A percentile compares a stretch with the other conserved stretches of the same genome.
phyloP scores from a whole-genome alignment of 2,888 invertebrate species.

The Neocrepidodera transversa region DNA sequence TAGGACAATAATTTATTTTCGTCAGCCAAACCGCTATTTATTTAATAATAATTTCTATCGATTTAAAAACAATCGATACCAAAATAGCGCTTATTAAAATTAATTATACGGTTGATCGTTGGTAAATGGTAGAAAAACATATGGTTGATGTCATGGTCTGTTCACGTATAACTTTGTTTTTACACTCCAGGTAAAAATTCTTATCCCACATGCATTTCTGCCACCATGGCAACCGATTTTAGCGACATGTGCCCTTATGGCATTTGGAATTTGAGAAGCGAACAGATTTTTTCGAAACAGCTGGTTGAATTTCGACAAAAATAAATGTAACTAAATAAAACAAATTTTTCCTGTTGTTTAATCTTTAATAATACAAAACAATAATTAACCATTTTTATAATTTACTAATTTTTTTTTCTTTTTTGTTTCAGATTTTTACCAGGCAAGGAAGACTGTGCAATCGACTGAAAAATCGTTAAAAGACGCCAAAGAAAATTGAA shows the following conservation, averaged over 20 bases:
- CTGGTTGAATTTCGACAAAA: background rate
- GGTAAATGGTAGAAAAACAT: conserved; percentile 6
- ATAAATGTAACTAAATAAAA: too few species aligned
- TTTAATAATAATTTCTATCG: background rate
- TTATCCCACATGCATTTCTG: background rate
- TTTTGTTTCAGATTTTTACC: conserved; percentile 65
- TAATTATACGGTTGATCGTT: conserved; percentile 6
- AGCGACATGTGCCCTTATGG: background rate
- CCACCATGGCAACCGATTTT: background rate
- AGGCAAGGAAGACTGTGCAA: conserved; percentile 60
- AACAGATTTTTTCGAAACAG: background rate
- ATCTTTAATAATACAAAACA: too few species aligned
- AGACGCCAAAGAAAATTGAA: conserved; percentile 32
- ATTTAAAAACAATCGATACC: background rate
- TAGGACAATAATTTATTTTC: too few species aligned
- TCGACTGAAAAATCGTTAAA: conserved; percentile 30
- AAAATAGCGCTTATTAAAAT: background rate
- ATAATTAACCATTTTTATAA: too few species aligned
- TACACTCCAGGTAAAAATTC: conserved; percentile 8
- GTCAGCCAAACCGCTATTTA: too few species aligned
- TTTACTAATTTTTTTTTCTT: too few species aligned
- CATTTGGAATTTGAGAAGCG: background rate
- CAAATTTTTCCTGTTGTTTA: too few species aligned
- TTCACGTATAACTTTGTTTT: conserved; percentile 3
- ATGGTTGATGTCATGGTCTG: conserved; percentile 16